Base-by-base conservation (phyloP, 2,113 vertebrate species). In the Poecile atricapillus region DNA sequence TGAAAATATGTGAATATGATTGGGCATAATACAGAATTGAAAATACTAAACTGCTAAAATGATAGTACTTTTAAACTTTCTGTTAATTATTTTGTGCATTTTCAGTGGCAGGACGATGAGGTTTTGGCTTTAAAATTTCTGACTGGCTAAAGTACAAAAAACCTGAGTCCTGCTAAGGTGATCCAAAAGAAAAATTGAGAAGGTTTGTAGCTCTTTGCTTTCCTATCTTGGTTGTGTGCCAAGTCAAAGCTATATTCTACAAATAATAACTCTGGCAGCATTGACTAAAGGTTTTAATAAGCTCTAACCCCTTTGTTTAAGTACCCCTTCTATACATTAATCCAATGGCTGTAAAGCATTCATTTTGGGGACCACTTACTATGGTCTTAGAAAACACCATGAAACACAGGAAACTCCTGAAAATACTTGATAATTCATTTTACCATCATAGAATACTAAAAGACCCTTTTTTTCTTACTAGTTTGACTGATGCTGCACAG, bases 1-100 rank as follows among this genome's bases (percentile, higher is more conserved):
- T 81, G 67, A 86, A 95, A 95, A 96, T 88, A 76, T 17, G 50
- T 87, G 22, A 89, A 81, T 89, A 95, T 90, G 37, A 76, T 44
- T 56, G 21, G 50, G 50, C 47, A 64, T n/a, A 47, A 75, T 31
- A 79, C 16, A 50, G 43, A 78, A 86, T 20, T 39, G 13, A 94
- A 97, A 85, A 71, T 74, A 86, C 25, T 85, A 37, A 92, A 68
- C 33, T 92, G 49, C 20, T 89, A 39, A 55, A 60, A 86, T 49
- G 8, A 65, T 9, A 25, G 18, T n/a, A 35, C 13, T 65, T 69
- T 62, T 20, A 90, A 64, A 76, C 9, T 69, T 82, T 41, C 10
- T 69, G 4, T 9, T 84, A 63, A 27, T 82, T 68, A 13, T 79
- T 78, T 60, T 20, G 9, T 44, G 13, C 11, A 81, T 68, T 89